Conservation (phyloP, 2,113 vertebrate genomes). For the Sebastes fasciatus region DNA sequence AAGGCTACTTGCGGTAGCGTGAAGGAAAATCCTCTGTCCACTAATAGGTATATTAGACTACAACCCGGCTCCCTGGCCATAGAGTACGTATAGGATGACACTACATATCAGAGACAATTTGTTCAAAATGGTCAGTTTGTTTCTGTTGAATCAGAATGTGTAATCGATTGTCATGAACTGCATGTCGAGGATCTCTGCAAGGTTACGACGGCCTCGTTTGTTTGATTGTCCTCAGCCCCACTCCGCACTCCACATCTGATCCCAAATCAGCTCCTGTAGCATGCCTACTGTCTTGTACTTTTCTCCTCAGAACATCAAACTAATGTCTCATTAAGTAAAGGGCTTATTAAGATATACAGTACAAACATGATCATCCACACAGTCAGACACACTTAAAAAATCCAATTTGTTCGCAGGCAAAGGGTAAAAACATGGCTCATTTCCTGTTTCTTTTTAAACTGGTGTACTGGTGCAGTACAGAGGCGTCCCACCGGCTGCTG, state of each 20-base stretch:
- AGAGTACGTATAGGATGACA: neutral
- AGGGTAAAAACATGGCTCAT: constrained; percentile 22
- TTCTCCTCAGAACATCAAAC: constrained; percentile 59
- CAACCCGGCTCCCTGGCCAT: neutral
- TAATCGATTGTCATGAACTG: constrained; percentile 58
- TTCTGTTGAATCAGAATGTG: constrained; percentile 46
- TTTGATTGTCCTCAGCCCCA: constrained; percentile 33
- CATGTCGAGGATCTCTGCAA: constrained; percentile 63
- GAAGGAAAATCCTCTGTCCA: constrained; percentile 1
- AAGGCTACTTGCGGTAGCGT: constrained; percentile 21
- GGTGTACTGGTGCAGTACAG: constrained; percentile 1
- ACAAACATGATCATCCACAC: constrained; percentile 67
- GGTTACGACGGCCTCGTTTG: constrained; percentile 29
- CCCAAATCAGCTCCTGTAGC: constrained; percentile 60
- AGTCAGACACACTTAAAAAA: constrained; percentile 51
- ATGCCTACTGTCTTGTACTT: constrained; percentile 61
- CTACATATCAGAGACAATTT: constrained; percentile 14
- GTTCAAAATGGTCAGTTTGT: constrained; percentile 20
- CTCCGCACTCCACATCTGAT: constrained; percentile 34
- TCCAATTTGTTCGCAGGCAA: constrained; percentile 48
- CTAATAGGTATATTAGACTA: neutral
- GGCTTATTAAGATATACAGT: constrained; percentile 81
- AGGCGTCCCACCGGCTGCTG: constrained; percentile 35
- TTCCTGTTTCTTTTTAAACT: constrained; percentile 39
- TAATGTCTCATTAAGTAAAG: constrained; percentile 82